These are phyloP conservation scores for Dryococelus australis DNA, from an alignment of 2,888 invertebrate genomes.

Conservation along the genomic window DNA sequence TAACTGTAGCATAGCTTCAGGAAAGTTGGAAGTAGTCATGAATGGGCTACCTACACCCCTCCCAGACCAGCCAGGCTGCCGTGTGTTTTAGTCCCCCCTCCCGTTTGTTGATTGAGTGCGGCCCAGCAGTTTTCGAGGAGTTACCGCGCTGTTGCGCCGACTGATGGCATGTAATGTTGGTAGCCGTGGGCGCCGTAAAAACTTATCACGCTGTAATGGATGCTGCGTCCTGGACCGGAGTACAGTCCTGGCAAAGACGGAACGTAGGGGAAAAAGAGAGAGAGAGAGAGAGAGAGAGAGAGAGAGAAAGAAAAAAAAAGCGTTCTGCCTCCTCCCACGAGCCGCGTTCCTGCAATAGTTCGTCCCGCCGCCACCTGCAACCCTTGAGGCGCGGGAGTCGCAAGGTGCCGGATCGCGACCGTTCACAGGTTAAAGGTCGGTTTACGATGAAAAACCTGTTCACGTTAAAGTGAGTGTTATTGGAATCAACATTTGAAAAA, in stretches of 20 bases:
- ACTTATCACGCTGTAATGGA: conserved; percentile 1
- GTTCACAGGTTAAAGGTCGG: no score
- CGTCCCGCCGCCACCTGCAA: neutral
- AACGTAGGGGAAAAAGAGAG: no score
- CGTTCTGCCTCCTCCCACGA: neutral
- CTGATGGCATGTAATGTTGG: neutral
- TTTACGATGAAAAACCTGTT: no score
- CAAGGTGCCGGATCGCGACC: neutral
- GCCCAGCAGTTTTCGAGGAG: neutral
- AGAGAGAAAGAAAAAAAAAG: neutral
- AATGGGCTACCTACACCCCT: no score
- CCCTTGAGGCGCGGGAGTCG: neutral
- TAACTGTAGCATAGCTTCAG: no score
- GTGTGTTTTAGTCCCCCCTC: neutral
- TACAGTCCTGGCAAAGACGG: no score
- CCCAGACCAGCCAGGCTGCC: no score
- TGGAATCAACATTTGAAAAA: no score
- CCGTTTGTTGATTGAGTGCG: neutral
- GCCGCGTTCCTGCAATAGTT: neutral
- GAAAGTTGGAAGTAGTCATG: no score
- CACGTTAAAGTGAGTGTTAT: no score
- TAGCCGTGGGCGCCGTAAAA: neutral
- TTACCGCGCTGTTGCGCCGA: neutral
- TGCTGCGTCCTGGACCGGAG: neutral
- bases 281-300: neutral